These are phyloP conservation scores for Amia ocellicauda DNA, from an alignment of 2,113 vertebrate species.

Conservation along the genomic window DNA sequence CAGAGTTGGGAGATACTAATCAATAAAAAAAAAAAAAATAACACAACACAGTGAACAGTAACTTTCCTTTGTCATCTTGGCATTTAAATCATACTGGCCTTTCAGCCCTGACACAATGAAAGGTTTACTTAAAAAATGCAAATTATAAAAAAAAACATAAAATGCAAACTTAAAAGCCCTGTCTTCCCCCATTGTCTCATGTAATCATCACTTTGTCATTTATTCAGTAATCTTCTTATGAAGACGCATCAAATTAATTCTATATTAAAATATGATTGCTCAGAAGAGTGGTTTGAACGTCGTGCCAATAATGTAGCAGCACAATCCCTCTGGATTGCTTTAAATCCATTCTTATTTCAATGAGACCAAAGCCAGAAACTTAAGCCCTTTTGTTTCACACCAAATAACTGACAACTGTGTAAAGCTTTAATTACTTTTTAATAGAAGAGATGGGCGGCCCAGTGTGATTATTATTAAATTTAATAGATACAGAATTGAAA, in stretches of 20 bases:
- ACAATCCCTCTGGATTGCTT: slow-evolving; percentile 31
- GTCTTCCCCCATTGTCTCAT: slow-evolving; percentile 8
- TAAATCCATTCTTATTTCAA: slow-evolving; percentile 29
- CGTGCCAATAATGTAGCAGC: slow-evolving; percentile 18
- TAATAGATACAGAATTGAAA: slow-evolving; percentile 42
- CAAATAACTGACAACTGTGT: slow-evolving; percentile 51
- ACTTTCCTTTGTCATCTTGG: not conserved
- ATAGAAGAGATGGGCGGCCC: slow-evolving; percentile 49
- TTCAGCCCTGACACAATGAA: slow-evolving; percentile 22
- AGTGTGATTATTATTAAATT: slow-evolving; percentile 51
- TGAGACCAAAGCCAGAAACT: slow-evolving; percentile 36
- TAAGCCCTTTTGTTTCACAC: slow-evolving; percentile 43
- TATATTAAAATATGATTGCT: slow-evolving; percentile 17
- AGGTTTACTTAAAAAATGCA: slow-evolving; percentile 23
- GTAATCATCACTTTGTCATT: slow-evolving; percentile 23
- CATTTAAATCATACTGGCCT: slow-evolving; percentile 18
- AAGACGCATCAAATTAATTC: slow-evolving; percentile 26
- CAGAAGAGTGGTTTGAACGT: slow-evolving; percentile 19
- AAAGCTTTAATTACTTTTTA: slow-evolving; percentile 54
- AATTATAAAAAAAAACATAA: slow-evolving; percentile 9
- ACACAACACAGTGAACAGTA: not conserved
- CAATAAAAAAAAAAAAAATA: not conserved
- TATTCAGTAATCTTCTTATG: slow-evolving; percentile 35
- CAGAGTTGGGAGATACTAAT: not conserved
- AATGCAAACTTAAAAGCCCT: not conserved